A percentile compares a stretch with the other conserved stretches of the same genome.
These are phyloP conservation scores for Rattus rattus DNA, from an alignment of 2,113 vertebrate species.

Conservation along the genomic window DNA sequence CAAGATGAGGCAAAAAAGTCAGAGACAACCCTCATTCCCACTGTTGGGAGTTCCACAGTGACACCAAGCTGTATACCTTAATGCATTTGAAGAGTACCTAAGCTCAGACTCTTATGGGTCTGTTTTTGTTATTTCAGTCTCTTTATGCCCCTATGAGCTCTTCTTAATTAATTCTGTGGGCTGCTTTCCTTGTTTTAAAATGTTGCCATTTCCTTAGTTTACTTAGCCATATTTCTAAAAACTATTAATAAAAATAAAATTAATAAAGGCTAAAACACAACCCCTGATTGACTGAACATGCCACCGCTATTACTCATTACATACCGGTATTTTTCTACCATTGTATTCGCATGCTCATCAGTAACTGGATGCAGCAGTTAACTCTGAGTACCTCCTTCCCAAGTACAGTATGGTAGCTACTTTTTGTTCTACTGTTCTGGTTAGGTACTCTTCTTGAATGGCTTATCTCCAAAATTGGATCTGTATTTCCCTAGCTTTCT, in stretches of 20 bases:
- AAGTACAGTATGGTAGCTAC: neutral
- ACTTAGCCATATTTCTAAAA: neutral
- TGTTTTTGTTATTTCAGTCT: neutral
- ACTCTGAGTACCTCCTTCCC: neutral
- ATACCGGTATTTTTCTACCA: neutral
- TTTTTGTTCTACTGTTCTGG: neutral
- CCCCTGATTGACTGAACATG: neutral
- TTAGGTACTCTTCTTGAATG: neutral
- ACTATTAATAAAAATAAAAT: neutral
- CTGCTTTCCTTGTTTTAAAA: neutral
- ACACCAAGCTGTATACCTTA: neutral
- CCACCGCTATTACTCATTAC: neutral
- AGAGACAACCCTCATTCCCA: neutral
- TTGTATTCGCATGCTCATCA: neutral
- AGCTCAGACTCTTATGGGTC: neutral
- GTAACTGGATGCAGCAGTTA: fast-evolving
- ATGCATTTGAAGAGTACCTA: neutral
- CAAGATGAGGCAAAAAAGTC: neutral
- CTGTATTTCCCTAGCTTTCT: neutral
- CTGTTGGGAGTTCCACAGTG: neutral
- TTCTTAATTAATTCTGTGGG: neutral
- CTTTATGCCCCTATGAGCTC: neutral
- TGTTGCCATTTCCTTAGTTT: neutral
- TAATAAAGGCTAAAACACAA: neutral
- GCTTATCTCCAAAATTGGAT: neutral